Percentiles rank a stretch among this genome's conserved stretches.
Evolutionary conservation across 2,888 invertebrate species (phyloP).

Genomic region (Sisyra nigra): DNA sequence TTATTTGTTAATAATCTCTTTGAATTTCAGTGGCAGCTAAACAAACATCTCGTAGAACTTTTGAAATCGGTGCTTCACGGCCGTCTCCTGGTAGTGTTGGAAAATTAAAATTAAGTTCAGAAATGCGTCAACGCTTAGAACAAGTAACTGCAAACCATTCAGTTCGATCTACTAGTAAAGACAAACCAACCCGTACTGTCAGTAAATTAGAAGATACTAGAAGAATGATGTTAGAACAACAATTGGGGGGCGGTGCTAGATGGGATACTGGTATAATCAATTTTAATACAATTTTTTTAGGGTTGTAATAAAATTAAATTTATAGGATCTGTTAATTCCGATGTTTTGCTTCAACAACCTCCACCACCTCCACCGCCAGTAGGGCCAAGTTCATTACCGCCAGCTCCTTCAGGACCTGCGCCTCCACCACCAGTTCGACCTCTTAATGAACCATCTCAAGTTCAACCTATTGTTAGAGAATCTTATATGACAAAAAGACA

Average conservation of each 20-base stretch:
- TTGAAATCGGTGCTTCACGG: constrained; percentile 66
- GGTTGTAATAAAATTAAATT: not conserved
- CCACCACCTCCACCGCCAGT: constrained; percentile 49
- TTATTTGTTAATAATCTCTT: not conserved
- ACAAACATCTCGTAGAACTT: constrained; percentile 32
- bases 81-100: constrained; percentile 80
- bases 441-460: constrained; percentile 21
- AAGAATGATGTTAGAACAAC: constrained; percentile 70
- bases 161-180: constrained; percentile 59
- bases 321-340: constrained; percentile 9
- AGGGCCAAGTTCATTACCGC: constrained; percentile 34
- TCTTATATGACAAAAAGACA: constrained; percentile 52
- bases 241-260: constrained; percentile 49
- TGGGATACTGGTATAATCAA: constrained; percentile 36
- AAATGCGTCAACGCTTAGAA: constrained; percentile 81
- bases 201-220: constrained; percentile 74
- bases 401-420: constrained; percentile 40
- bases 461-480: constrained; percentile 46
- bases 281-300: not conserved
- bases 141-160: constrained; percentile 81
- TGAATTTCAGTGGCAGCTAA: not conserved
- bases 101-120: constrained; percentile 75
- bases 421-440: constrained; percentile 40
- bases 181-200: constrained; percentile 51
- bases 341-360: constrained; percentile 19